Base-by-base conservation (phyloP, 2,797 vertebrate genomes). In the Alcedo quadribrachys region DNA sequence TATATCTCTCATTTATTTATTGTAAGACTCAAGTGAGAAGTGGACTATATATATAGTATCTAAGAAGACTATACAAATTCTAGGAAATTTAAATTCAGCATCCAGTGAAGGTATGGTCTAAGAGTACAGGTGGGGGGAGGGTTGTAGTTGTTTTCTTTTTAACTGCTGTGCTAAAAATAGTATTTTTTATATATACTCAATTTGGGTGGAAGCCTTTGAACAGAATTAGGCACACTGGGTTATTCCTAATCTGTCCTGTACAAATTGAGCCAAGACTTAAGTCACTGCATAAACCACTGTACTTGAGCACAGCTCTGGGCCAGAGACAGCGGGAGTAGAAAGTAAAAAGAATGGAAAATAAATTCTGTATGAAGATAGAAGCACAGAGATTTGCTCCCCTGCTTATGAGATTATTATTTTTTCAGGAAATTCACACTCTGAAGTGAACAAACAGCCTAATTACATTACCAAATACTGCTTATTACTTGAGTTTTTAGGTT, bases 1-100 rank as follows among this genome's bases (percentile, higher is more conserved):
- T 37, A 16, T 66, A 81, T 79, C 82, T 74, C 42, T 85, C 85
- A 53, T 76, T 86, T 86, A 76, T 85, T 82, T 85, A 75, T 78
- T 66, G 25, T 32, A 82, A 63, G 46, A 54, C 35, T 92, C 42
- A 40, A 84, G 21, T 83, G 51, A 67, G 81, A 93, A 86, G 18
- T 25, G 42, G 60, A 90, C 37, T 37, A 37, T 14, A 37, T 37
- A 37, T 37, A 37, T 37, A 73, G 80, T n/a, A 77, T 11, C 19
- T 53, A 32, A 75, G 43, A 88, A n/a, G 16, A 55, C 28, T 71
- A 66, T 33, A 91, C 35, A 93, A 81, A 71, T 35, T 45, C 14
- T 21, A 57, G 8, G 20, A 46, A 57, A 11, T 40, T 51, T 70
- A 82, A 71, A 48, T 68, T 79, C 33, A 46, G 37, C 15, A 43